Base-by-base conservation (phyloP, 2,797 vertebrate species). In the Sylvilagus floridanus region DNA sequence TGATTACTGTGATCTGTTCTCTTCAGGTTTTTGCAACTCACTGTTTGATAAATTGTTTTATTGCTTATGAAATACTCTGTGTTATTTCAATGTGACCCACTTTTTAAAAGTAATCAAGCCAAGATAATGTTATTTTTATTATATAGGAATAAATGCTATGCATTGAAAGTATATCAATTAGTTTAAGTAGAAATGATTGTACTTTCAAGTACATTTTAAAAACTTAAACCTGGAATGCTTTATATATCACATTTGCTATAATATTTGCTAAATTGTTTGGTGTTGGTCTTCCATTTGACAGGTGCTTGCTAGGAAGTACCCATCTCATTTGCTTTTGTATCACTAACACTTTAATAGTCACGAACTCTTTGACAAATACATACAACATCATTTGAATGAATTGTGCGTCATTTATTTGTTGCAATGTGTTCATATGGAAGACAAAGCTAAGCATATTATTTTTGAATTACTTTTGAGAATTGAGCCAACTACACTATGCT, bases 61-160 rank as follows among this genome's bases (percentile, higher is more conserved):
- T 84, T 93, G 57, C 17, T 81, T 63, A 57, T 37, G 30, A 90
- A 84, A 84, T 92, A 79, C 17, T 93, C 10, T 68, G 73, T 66
- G 57, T 77, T 86, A 1, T 88, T 85, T 79, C 75, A 91, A 76
- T 94, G n/a, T 57, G n/a, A 81, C 7, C 16, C 14, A 10, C 11
- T 17, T 78, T 81, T 93, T 50, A 14, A n/a, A 28, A 57, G 19
- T 57, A 81, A 75, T 30, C 16, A 62, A 91, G 8, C 47, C 30
- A 42, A 62, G 71, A 3, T 73, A 47, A 37, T 77, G 14, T 30
- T 93, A 35, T 71, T 84, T 86, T 95, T 13, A 2, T 47, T 79
- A 26, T 52, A 75, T 16, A 54, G 16, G 77, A 57, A 81, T 54
- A n/a, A 7, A 26, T 66, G 17, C 5, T 83, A 4, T 65, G 30